Evolutionary conservation across 1,140 invertebrate species (phyloP), one percentile per base, ranked within the genome.

Genomic region (Cepaea nemoralis): DNA sequence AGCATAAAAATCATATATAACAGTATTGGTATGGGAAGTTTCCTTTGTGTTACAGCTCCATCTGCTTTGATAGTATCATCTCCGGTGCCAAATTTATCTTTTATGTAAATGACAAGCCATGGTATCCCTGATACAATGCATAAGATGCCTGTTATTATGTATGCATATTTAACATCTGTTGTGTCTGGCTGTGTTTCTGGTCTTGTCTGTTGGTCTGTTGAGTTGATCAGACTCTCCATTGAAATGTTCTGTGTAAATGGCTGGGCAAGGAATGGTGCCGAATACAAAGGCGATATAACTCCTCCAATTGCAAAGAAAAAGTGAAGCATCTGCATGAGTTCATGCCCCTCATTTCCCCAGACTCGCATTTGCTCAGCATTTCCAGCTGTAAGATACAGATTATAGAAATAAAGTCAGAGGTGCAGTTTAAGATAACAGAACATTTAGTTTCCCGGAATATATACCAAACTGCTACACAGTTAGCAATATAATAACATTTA

Each of bases 301-400:
- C 85, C 86, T 37, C 86, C 86, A 48, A 86, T 63, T 31, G 86
- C 83, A 69, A 85, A 87, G 40, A 67, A 59, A 67, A 87, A 86
- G 74, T 87, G 86, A 5, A 86, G 48, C 45, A 75, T 55, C 67
- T 86, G 85, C 81, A 86, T 81, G 59, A 74, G 82, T 10, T 80
- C 80, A 63, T 79, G 74, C 10, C 91, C 91, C 35, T 91, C 86
- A 45, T 88, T 86, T 1, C 91, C 90, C 93, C 93, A 93, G 10
- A 92, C 84, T 74, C 91, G 84, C 35, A 93, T 78, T 78, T 91
- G 89, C 67, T 91, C 85, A 6, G 92, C 90, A 88, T 93, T 93
- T 6, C 90, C 89, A 78, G 90, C 92, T 92, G 86, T 76, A 85
- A 55, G 12, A 39, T 35, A 63, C 35, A 71, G 1, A 82, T n/a